Conservation (phyloP, 92 coral and sea anemone genomes). For the Epizoanthus rinbou region DNA sequence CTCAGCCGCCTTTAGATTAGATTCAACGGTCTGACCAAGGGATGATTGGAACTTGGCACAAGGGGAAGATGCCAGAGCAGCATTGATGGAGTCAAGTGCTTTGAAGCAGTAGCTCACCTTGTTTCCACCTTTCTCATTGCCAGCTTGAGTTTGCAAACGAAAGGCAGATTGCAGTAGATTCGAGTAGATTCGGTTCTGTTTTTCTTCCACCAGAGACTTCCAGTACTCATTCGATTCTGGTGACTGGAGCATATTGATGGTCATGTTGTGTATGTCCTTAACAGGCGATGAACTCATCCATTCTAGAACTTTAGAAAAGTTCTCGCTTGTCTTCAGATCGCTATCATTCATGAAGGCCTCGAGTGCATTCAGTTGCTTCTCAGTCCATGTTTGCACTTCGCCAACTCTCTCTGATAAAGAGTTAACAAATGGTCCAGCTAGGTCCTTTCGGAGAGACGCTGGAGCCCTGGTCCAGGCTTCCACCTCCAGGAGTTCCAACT, state of each 20-base stretch:
- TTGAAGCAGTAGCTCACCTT: background rate
- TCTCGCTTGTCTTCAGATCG: constrained; percentile 39
- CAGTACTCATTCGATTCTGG: constrained; percentile 7
- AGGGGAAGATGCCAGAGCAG: background rate
- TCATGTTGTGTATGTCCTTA: background rate
- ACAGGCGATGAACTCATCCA: background rate
- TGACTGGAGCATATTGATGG: background rate
- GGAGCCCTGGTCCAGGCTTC: constrained; percentile 65
- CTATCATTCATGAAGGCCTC: constrained; percentile 38
- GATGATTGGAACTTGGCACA: background rate
- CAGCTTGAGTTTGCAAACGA: background rate
- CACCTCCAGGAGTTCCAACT: constrained; percentile 47
- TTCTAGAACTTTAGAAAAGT: background rate
- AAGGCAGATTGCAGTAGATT: background rate
- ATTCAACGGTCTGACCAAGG: background rate
- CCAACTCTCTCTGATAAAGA: constrained; percentile 37
- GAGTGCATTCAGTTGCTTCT: constrained; percentile 20
- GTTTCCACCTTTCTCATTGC: background rate
- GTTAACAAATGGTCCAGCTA: constrained; percentile 54
- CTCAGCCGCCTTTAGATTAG: background rate
- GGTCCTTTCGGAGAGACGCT: constrained; percentile 20
- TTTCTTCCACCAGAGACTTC: background rate
- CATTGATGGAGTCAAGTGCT: background rate
- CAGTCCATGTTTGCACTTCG: background rate
- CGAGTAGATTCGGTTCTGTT: background rate